These are phyloP conservation scores for Scyliorhinus canicula DNA, from an alignment of 2,797 vertebrate species.

Conservation along the genomic window DNA sequence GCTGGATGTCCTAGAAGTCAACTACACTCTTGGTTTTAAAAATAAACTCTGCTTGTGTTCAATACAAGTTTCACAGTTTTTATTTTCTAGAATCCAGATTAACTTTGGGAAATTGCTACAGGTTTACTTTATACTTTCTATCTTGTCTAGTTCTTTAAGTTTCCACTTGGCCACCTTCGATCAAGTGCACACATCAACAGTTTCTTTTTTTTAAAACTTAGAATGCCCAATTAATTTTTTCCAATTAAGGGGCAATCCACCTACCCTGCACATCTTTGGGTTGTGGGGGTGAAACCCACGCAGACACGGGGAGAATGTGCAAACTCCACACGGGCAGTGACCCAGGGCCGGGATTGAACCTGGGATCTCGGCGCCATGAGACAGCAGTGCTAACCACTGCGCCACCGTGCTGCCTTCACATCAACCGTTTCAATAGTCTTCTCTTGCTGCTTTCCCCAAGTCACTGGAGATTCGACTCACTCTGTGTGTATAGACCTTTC, in stretches of 20 bases:
- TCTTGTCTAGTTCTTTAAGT: neutral
- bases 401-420: no score
- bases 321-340: no score
- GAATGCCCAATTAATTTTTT: no score
- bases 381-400: no score
- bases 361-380: no score
- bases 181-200: neutral
- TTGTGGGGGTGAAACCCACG: no score
- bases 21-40: neutral
- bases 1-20: neutral
- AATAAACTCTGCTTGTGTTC: neutral
- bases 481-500: neutral
- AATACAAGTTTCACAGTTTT: neutral
- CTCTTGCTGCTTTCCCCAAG: neutral
- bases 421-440: neutral
- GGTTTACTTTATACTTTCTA: neutral
- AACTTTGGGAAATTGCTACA: neutral
- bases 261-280: no score
- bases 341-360: no score
- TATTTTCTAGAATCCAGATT: neutral
- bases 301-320: no score
- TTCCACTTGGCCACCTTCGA: neutral
- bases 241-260: no score
- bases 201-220: no score
- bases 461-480: neutral